A percentile compares a stretch with the other conserved stretches of the same genome.
Evolutionary conservation across 2,113 vertebrate genomes (phyloP).

Genomic region (Pungitius pungitius): DNA sequence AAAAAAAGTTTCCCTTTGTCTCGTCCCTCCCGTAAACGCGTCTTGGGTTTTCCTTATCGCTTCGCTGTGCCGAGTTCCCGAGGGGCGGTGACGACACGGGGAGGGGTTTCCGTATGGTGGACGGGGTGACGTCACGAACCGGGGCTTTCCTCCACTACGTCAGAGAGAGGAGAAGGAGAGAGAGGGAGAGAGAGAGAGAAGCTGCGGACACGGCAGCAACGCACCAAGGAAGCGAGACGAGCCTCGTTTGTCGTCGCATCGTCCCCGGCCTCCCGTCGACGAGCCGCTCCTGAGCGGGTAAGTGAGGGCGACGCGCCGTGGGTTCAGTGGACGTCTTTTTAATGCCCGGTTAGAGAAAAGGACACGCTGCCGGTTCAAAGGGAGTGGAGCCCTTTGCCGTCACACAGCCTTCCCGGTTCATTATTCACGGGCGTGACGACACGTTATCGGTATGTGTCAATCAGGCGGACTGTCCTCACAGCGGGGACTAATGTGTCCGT

Average conservation of each 20-base stretch:
- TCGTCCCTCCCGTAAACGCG: not conserved
- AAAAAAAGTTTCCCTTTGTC: not conserved
- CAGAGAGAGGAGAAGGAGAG: constrained; percentile 31
- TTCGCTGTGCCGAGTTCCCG: not conserved
- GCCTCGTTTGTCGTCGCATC: constrained; percentile 23
- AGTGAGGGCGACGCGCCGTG: constrained; percentile 21
- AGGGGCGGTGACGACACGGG: constrained; percentile 48
- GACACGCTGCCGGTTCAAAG: not conserved
- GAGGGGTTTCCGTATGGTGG: constrained; percentile 64
- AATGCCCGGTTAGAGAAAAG: not conserved
- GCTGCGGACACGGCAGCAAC: constrained; percentile 42
- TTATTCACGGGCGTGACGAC: not conserved
- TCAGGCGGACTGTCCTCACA: not conserved
- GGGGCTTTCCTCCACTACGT: constrained; percentile 82
- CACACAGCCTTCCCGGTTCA: not conserved
- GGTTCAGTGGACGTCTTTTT: not conserved
- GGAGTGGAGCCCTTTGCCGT: not conserved
- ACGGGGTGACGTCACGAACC: constrained; percentile 54
- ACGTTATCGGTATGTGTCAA: not conserved
- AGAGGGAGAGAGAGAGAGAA: not conserved
- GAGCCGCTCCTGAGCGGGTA: constrained; percentile 30
- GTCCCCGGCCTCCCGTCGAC: constrained; percentile 27
- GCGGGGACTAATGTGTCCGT: not conserved
- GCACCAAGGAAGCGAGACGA: not conserved
- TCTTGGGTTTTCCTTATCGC: not conserved